A percentile compares a stretch with the other conserved stretches of the same genome.
These are phyloP conservation scores for Trachops cirrhosus DNA, from an alignment of 2,797 vertebrate genomes.

Conservation along the genomic window DNA sequence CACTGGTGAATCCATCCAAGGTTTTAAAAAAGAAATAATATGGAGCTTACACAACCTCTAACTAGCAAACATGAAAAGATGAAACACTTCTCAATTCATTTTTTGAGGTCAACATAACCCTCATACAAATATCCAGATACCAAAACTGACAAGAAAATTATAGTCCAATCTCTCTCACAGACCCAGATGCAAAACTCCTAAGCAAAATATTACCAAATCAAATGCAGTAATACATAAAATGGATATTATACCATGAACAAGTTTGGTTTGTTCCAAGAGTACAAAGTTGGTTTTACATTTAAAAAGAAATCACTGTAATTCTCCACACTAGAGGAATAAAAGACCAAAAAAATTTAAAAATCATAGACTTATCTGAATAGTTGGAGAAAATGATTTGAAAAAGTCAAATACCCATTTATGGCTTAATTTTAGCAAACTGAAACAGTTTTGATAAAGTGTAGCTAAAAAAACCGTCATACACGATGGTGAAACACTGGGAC, in stretches of 20 bases:
- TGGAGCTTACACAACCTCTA: not conserved
- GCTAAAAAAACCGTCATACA: not conserved
- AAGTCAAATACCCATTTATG: not conserved
- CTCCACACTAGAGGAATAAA: not conserved
- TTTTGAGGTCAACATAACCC: conserved; percentile 35
- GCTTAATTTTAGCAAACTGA: not conserved
- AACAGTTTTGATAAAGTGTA: not conserved
- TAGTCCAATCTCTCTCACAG: not conserved
- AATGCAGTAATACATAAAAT: not conserved
- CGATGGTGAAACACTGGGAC: not conserved
- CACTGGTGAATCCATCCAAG: not conserved
- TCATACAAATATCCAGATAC: not conserved
- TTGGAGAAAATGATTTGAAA: not conserved
- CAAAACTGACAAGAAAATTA: conserved; percentile 43
- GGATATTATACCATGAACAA: not conserved
- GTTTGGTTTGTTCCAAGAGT: not conserved
- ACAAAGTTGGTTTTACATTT: not conserved
- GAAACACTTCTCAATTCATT: conserved; percentile 33
- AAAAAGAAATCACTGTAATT: conserved; percentile 27
- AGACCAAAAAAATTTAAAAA: not conserved
- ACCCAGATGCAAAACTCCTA: conserved; percentile 28
- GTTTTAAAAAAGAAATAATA: conserved; percentile 29
- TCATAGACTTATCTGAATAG: not conserved
- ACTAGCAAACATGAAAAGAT: conserved; percentile 33
- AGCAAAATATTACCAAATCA: conserved; percentile 33